Conservation (phyloP, 2,888 invertebrate genomes). For the Chesias legatella region DNA sequence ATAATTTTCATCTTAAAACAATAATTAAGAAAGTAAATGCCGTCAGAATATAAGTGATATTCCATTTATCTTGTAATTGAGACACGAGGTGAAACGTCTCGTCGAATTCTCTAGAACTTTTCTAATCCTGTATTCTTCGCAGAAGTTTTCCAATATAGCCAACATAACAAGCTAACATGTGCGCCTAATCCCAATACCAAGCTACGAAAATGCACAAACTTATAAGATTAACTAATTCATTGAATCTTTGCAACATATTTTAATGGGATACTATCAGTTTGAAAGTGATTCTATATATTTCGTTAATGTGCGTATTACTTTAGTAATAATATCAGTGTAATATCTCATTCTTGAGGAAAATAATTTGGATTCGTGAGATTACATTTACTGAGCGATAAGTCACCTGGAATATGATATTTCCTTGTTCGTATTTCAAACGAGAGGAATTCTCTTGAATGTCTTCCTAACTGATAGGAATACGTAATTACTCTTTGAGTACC, state of each 20-base stretch:
- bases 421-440: no score
- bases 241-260: slow-evolving; percentile 19
- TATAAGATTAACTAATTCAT: slow-evolving; percentile 44
- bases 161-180: slow-evolving; percentile 61
- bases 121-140: slow-evolving; percentile 62
- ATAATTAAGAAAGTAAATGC: no score
- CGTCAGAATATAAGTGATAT: slow-evolving; percentile 6
- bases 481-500: no score
- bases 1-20: no score
- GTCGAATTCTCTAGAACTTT: slow-evolving; percentile 55
- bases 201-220: slow-evolving; percentile 36
- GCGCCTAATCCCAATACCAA: slow-evolving; percentile 49
- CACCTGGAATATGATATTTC: no score
- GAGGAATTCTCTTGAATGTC: no score
- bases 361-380: no score
- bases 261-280: neutral
- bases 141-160: slow-evolving; percentile 67
- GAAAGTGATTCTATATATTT: no score
- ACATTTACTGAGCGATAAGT: no score
- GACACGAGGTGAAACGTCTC: slow-evolving; percentile 34
- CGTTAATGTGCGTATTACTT: neutral
- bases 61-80: slow-evolving; percentile 14
- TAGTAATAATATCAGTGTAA: no score
- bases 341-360: no score
- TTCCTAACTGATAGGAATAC: no score